Conservation (phyloP, 1,140 invertebrate species). For the Coenobita brevimanus region DNA sequence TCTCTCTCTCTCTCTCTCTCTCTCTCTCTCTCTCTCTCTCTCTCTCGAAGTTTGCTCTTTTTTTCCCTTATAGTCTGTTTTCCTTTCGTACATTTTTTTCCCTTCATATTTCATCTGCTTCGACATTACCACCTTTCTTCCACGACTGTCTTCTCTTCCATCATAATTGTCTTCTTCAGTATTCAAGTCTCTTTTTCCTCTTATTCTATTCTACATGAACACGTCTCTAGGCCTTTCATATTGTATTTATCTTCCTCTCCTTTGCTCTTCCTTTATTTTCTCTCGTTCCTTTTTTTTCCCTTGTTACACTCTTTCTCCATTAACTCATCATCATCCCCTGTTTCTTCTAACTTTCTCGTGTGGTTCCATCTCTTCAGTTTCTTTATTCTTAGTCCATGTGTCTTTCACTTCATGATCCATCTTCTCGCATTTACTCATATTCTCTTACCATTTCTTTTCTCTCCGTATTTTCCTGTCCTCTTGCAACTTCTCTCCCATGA, state of each 20-base stretch:
- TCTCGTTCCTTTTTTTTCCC: neutral
- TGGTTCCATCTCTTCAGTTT: neutral
- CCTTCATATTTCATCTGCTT: neutral
- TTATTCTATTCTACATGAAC: too few species aligned
- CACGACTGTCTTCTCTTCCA: too few species aligned
- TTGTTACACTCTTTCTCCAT: neutral
- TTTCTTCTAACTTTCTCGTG: neutral
- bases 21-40: neutral
- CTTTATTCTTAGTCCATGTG: neutral
- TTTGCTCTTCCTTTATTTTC: neutral
- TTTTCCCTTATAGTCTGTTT: neutral
- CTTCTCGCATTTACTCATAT: neutral
- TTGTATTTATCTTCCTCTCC: slow-evolving; percentile 5
- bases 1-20: neutral
- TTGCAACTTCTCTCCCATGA: too few species aligned
- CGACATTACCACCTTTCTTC: too few species aligned
- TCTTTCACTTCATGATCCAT: neutral
- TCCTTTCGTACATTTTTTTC: neutral
- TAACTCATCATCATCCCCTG: neutral
- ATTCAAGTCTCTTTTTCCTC: too few species aligned
- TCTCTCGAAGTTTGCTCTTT: neutral
- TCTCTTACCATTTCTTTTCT: too few species aligned
- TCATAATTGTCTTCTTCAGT: too few species aligned
- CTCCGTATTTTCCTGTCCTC: neutral
- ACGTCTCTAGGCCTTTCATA: too few species aligned